A percentile compares a stretch with the other conserved stretches of the same genome.
These are phyloP conservation scores for Andrena cerasifolii DNA, from an alignment of 1,140 invertebrate species.

Conservation along the genomic window DNA sequence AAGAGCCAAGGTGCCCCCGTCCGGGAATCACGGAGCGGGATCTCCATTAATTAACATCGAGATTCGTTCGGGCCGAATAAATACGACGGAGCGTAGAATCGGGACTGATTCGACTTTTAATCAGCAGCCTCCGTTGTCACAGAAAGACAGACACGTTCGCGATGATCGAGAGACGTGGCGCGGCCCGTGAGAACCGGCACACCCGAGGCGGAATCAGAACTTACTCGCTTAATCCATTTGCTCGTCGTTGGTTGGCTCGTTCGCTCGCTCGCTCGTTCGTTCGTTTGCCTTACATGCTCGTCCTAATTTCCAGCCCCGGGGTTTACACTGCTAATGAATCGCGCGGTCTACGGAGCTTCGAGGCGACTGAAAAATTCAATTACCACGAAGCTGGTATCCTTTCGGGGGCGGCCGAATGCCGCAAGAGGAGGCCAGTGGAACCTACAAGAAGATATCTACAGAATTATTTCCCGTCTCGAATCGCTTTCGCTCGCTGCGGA, in stretches of 20 bases:
- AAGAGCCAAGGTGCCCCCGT: too few species aligned
- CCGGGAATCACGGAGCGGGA: too few species aligned
- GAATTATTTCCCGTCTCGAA: constrained; percentile 59
- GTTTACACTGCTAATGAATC: constrained; percentile 70
- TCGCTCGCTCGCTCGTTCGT: too few species aligned
- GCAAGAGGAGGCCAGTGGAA: not conserved
- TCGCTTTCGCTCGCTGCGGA: too few species aligned
- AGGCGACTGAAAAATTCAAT: constrained; percentile 64
- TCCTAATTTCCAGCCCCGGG: constrained; percentile 54
- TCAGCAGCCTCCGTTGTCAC: not conserved
- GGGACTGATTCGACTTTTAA: constrained; percentile 9
- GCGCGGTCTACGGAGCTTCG: constrained; percentile 46
- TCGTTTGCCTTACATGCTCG: constrained; percentile 64
- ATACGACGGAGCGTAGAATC: not conserved
- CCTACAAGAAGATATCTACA: constrained; percentile 27
- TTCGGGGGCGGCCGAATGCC: not conserved
- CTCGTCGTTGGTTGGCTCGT: constrained; percentile 41
- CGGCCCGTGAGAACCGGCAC: constrained; percentile 25
- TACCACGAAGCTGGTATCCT: constrained; percentile 37
- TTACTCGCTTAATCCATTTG: constrained; percentile 62
- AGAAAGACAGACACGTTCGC: not conserved
- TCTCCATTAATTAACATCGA: too few species aligned
- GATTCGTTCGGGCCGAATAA: not conserved
- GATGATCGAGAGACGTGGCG: constrained; percentile 2
- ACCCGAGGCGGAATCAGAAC: constrained; percentile 48